A percentile compares a stretch with the other conserved stretches of the same genome.
phyloP scores from a whole-genome alignment of 2,888 invertebrate genomes.

The Lottia scabra region DNA sequence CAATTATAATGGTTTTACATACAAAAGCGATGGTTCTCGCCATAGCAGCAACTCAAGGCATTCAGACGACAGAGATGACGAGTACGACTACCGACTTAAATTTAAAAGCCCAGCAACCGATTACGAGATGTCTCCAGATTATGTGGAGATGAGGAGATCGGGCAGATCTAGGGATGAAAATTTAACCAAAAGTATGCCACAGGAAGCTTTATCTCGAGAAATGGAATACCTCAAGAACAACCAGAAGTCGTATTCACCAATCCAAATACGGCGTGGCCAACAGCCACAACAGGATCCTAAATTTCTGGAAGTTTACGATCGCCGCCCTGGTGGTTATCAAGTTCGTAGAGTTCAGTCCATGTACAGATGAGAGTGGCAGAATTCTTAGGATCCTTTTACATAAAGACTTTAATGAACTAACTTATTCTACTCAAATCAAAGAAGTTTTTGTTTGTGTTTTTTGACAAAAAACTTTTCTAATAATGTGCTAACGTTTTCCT shows the following conservation, averaged over 20 bases:
- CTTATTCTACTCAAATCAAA: too few relatives aligned
- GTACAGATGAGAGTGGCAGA: slow-evolving; percentile 36
- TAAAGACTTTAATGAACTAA: too few relatives aligned
- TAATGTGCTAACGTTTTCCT: too few relatives aligned
- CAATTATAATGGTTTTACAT: slow-evolving; percentile 40
- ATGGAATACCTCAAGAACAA: not conserved
- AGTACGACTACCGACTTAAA: slow-evolving; percentile 6
- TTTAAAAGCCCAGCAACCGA: not conserved
- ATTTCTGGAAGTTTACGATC: slow-evolving; percentile 25
- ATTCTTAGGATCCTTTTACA: too few relatives aligned
- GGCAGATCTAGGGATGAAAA: slow-evolving; percentile 23
- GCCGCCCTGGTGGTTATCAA: slow-evolving; percentile 27
- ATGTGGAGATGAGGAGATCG: slow-evolving; percentile 8
- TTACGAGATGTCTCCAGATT: slow-evolving; percentile 6
- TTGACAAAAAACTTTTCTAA: too few relatives aligned
- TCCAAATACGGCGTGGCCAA: slow-evolving; percentile 14
- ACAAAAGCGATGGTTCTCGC: slow-evolving; percentile 36
- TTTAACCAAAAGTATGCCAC: slow-evolving; percentile 13
- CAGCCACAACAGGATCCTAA: slow-evolving; percentile 13
- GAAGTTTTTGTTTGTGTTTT: too few relatives aligned
- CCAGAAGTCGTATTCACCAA: slow-evolving; percentile 16
- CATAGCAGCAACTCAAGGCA: slow-evolving; percentile 24
- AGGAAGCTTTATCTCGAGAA: slow-evolving; percentile 30
- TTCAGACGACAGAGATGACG: slow-evolving; percentile 22
- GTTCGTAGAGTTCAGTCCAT: slow-evolving; percentile 46